Percentiles rank a stretch among this genome's conserved stretches.
phyloP scores from a whole-genome alignment of 2,113 vertebrate genomes.

The Pungitius pungitius region DNA sequence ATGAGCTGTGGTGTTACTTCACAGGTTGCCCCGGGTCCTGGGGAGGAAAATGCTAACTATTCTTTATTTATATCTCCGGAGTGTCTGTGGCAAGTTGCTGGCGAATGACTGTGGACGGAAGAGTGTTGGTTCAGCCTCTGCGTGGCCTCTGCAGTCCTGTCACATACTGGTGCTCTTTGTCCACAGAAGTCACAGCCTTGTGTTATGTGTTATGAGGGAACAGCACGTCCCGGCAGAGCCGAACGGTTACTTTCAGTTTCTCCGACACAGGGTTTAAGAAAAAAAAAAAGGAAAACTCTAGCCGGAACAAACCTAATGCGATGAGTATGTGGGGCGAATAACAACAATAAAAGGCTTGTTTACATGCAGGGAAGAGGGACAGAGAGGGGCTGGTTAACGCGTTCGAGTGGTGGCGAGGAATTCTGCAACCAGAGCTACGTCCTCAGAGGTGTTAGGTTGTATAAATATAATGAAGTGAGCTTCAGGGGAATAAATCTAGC shows the following conservation, averaged over 20 bases:
- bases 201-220: constrained; percentile 55
- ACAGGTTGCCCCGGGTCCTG: constrained; percentile 58
- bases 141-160: constrained; percentile 70
- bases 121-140: constrained; percentile 57
- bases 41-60: constrained; percentile 61
- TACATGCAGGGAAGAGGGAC: constrained; percentile 12
- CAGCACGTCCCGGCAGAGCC: constrained; percentile 40
- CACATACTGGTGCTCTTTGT: constrained; percentile 74
- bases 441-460: constrained; percentile 19
- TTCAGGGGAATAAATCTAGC: constrained; percentile 39
- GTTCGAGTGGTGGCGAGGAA: constrained; percentile 56
- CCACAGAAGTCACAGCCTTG: constrained; percentile 55
- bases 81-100: constrained; percentile 74
- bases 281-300: background rate
- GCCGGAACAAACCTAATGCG: background rate
- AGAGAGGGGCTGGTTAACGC: constrained; percentile 26
- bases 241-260: constrained; percentile 15
- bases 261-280: background rate
- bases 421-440: constrained; percentile 42
- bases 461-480: constrained; percentile 36
- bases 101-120: constrained; percentile 62
- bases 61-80: constrained; percentile 75
- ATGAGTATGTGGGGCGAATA: background rate
- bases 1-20: constrained; percentile 46
- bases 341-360: constrained; percentile 3